Evolutionary conservation across 2,113 vertebrate genomes (phyloP), one percentile per base, ranked within the genome.

Genomic region (Malurus melanocephalus): DNA sequence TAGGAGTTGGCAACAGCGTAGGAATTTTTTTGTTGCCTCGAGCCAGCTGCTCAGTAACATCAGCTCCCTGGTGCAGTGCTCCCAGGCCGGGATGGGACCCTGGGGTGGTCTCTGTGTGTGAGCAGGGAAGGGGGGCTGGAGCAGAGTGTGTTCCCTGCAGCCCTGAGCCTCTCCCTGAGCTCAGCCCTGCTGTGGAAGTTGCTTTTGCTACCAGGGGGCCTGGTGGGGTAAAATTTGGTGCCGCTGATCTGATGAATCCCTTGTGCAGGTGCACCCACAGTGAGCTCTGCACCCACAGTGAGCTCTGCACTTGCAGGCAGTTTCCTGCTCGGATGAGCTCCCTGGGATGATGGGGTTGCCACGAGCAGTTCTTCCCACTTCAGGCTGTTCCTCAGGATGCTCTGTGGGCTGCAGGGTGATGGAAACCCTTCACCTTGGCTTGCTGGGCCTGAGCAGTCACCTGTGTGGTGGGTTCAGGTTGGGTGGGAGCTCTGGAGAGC

Each of bases 301-400:
- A 40, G 48, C 10, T 35, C 32, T 61, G 72, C 42, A 22, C 28
- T 43, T 20, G 27, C 2, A 9, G 38, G 60, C 16, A 9, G 6
- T 56, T 83, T 42, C 46, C 60, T 8, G 5, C 51, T 20, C 3
- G 3, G 52, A n/a, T 32, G 45, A 33, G 19, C 11, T 73, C 52
- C 53, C 45, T 1, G 1, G 30, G 23, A 13, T 16, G 27, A 10
- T 28, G 32, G n/a, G 16, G 11, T 11, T 72, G 10, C 61, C 9
- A 4, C 0, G 0, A 0, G 30, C 21, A n/a, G 18, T 32, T 67
- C 35, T 57, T 60, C 33, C 23, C 11, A 10, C 42, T 32, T 82
- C 22, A 4, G 21, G 27, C 18, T 10, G 23, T 57, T 57, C 8
- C 62, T 72, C n/a, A 5, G 59, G 45, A 21, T 67, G 46, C 33